Percentiles rank a stretch among this genome's conserved stretches.
These are phyloP conservation scores for Pomatorhinus ruficollis DNA, from an alignment of 2,113 vertebrate genomes.

Conservation along the genomic window DNA sequence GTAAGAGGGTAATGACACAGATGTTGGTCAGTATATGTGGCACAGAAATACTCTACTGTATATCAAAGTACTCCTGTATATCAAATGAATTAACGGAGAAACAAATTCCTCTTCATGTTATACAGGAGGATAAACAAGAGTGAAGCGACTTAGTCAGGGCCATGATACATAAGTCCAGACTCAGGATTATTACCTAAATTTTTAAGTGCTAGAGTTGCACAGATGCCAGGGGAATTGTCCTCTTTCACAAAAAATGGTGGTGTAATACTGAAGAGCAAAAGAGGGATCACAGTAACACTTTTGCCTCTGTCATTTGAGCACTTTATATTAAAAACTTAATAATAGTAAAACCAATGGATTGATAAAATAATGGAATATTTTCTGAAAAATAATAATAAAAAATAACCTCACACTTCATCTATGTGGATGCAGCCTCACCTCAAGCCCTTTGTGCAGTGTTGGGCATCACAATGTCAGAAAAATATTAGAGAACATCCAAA, in stretches of 20 bases:
- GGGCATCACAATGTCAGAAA: not conserved
- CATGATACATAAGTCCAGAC: not conserved
- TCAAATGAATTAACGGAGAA: not conserved
- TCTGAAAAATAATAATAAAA: not conserved
- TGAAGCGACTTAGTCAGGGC: not conserved
- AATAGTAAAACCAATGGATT: not conserved
- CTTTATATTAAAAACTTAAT: not conserved
- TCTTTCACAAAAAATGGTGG: not conserved
- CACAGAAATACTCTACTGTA: not conserved
- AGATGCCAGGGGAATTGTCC: not conserved
- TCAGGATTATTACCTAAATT: not conserved
- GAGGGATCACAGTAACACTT: not conserved
- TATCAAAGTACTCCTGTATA: not conserved
- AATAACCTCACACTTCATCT: not conserved
- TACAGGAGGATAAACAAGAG: not conserved
- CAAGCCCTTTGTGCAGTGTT: not conserved
- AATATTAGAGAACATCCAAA: not conserved
- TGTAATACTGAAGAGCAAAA: not conserved
- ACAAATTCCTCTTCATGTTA: not conserved
- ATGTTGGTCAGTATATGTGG: not conserved
- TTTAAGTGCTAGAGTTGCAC: not conserved
- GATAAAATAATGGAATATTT: not conserved
- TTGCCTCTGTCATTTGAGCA: not conserved
- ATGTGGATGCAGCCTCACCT: rapidly evolving
- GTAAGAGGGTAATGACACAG: not conserved